Percentiles rank a stretch among this genome's conserved stretches.
Evolutionary conservation across 2,113 vertebrate genomes (phyloP).

Genomic region (Serinus canaria): DNA sequence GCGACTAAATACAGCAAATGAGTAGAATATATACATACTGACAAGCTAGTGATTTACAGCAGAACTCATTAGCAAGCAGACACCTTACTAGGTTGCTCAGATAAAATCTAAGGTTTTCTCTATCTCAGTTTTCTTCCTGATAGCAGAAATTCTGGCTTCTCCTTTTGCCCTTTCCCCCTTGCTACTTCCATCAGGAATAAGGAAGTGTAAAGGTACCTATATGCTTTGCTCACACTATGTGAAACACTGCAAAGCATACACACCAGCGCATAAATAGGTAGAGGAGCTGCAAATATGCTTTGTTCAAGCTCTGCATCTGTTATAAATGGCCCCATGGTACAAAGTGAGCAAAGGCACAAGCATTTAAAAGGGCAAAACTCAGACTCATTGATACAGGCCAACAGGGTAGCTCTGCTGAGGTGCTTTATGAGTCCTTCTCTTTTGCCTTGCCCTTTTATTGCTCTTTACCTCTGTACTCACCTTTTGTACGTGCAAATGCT

Average conservation of each 20-base stretch:
- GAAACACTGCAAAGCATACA: not conserved
- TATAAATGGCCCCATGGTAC: not conserved
- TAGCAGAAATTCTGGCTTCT: not conserved
- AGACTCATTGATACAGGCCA: not conserved
- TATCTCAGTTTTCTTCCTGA: not conserved
- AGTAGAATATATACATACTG: not conserved
- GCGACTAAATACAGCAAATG: not conserved
- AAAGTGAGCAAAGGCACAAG: not conserved
- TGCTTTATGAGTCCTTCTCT: not conserved
- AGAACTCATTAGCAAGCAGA: not conserved
- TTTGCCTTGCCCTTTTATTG: not conserved
- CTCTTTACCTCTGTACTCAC: not conserved
- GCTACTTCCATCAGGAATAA: not conserved
- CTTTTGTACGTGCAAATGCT: not conserved
- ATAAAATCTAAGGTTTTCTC: not conserved
- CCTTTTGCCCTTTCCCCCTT: not conserved
- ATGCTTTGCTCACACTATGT: not conserved
- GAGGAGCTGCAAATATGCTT: not conserved
- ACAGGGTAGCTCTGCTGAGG: not conserved
- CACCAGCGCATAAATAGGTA: not conserved
- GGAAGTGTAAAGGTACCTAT: not conserved
- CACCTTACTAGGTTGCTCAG: not conserved
- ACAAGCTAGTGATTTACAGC: not conserved
- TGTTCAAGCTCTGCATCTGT: not conserved
- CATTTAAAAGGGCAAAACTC: not conserved